Conservation (phyloP, 2,888 invertebrate species). For the Masnerella sp. region DNA sequence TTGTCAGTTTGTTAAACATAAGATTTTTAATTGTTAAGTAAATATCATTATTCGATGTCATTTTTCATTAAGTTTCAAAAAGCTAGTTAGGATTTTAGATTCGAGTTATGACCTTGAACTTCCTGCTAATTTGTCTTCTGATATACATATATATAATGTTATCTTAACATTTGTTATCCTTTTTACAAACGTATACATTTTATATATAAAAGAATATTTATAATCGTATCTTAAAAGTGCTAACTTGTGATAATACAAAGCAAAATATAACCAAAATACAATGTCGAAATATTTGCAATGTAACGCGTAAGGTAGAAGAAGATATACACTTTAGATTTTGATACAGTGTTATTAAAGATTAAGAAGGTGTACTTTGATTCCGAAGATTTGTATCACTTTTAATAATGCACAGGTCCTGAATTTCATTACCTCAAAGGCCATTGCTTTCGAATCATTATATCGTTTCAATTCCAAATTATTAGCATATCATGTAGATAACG, state of each 20-base stretch:
- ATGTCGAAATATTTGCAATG: slow-evolving; percentile 46
- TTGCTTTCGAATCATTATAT: slow-evolving; percentile 24
- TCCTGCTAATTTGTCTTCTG: slow-evolving; percentile 28
- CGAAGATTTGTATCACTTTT: slow-evolving; percentile 37
- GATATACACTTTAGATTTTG: slow-evolving; percentile 57
- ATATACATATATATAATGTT: slow-evolving; percentile 28
- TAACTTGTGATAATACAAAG: slow-evolving; percentile 54
- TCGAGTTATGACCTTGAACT: too few relatives aligned
- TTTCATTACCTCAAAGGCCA: slow-evolving; percentile 24
- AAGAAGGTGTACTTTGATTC: slow-evolving; percentile 43
- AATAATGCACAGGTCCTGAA: slow-evolving; percentile 40
- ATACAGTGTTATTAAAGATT: slow-evolving; percentile 51
- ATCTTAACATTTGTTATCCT: slow-evolving; percentile 43
- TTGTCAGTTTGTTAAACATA: too few relatives aligned
- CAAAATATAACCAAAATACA: slow-evolving; percentile 44
- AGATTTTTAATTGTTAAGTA: too few relatives aligned
- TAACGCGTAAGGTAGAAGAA: slow-evolving; percentile 38
- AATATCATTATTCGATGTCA: too few relatives aligned
- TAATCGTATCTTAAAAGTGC: slow-evolving; percentile 50
- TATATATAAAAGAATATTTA: slow-evolving; percentile 43
- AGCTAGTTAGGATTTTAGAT: too few relatives aligned
- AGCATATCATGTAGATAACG: slow-evolving; percentile 56
- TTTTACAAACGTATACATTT: slow-evolving; percentile 51
- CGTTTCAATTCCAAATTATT: slow-evolving; percentile 40
- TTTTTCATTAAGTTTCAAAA: too few relatives aligned